These are phyloP conservation scores for Sylvilagus floridanus DNA, from an alignment of 2,797 vertebrate species.

Conservation along the genomic window DNA sequence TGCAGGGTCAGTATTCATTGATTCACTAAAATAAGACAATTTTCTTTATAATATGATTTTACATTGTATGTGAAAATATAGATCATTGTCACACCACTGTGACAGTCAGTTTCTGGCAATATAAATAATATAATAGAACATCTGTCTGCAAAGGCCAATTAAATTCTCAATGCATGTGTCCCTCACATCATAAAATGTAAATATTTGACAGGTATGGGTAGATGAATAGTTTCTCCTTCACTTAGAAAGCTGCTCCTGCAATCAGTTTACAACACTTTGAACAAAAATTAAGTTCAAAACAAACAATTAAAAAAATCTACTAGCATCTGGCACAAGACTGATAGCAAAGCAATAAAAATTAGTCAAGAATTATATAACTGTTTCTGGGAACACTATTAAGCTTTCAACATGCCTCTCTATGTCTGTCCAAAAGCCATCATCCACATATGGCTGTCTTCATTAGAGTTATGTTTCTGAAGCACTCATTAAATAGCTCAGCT, in stretches of 20 bases:
- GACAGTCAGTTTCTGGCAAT: conserved; percentile 42
- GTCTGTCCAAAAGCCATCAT: conserved; percentile 59
- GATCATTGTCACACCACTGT: background rate
- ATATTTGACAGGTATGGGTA: background rate
- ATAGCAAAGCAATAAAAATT: conserved; percentile 67
- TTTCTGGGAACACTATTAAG: conserved; percentile 45
- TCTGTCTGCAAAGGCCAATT: conserved; percentile 44
- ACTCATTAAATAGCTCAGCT: conserved; percentile 25
- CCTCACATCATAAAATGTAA: conserved; percentile 11
- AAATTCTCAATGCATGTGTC: conserved; percentile 49
- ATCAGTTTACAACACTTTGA: conserved; percentile 38
- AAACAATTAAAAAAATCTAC: background rate
- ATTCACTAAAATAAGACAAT: conserved; percentile 18
- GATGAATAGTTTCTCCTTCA: background rate
- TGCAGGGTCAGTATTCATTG: background rate
- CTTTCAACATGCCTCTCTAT: conserved; percentile 62
- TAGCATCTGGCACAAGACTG: conserved; percentile 39
- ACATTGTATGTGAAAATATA: background rate
- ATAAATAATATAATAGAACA: conserved; percentile 68
- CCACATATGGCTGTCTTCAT: conserved; percentile 33
- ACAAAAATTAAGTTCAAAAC: background rate
- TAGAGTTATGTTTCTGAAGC: conserved; percentile 17
- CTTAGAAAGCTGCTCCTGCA: conserved; percentile 8
- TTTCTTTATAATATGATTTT: conserved; percentile 50
- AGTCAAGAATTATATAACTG: conserved; percentile 60